Evolutionary conservation across 2,797 vertebrate species (phyloP).

Genomic region (Aldrovandia affinis): DNA sequence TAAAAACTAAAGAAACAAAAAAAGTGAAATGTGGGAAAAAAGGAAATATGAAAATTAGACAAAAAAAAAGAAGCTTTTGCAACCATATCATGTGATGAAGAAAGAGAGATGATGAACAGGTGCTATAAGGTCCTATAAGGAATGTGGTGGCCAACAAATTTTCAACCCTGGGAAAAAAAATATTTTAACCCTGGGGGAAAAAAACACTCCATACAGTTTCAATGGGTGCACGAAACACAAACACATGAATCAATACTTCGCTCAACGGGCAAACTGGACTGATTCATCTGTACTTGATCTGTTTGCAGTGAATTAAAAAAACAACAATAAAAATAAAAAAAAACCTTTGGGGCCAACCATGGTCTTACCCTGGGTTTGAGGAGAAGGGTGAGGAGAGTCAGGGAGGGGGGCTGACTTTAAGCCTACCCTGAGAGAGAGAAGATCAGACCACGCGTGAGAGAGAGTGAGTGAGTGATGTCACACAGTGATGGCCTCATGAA

Average conservation of each 20-base stretch:
- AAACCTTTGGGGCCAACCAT: constrained; percentile 53
- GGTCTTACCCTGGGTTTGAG: constrained; percentile 69
- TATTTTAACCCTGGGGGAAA: neutral
- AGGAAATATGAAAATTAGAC: constrained; percentile 33
- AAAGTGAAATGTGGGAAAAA: constrained; percentile 44
- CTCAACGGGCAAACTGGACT: neutral
- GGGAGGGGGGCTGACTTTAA: constrained; percentile 67
- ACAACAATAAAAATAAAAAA: constrained; percentile 35
- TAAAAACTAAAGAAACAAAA: constrained; percentile 5
- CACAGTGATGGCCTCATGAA: constrained; percentile 47
- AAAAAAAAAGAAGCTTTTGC: constrained; percentile 7
- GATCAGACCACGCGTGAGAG: constrained; percentile 70
- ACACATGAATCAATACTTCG: neutral
- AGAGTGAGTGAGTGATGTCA: constrained; percentile 37
- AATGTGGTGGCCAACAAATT: constrained; percentile 35
- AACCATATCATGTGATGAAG: constrained; percentile 24
- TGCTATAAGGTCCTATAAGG: too few relatives aligned
- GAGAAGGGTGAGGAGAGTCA: constrained; percentile 63
- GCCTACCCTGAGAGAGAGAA: constrained; percentile 71
- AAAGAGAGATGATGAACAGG: neutral
- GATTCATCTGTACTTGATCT: neutral
- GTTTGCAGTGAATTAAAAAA: constrained; percentile 17
- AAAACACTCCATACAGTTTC: neutral
- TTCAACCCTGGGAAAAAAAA: constrained; percentile 30
- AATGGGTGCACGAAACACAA: constrained; percentile 2